These are phyloP conservation scores for Lasaia peninsularis DNA, from an alignment of 1,140 invertebrate species.

Conservation along the genomic window DNA sequence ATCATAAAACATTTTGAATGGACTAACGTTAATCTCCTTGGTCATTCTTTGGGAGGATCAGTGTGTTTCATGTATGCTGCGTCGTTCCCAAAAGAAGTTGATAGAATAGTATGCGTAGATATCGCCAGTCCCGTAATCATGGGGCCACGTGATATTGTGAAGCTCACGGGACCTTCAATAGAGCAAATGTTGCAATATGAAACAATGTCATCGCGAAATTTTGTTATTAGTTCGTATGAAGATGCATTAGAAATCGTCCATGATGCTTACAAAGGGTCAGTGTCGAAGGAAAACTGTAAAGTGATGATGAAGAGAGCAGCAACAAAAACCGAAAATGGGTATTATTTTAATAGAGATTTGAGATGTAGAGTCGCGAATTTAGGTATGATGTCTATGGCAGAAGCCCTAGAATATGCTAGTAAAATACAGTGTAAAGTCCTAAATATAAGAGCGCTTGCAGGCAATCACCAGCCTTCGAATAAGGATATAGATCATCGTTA, in stretches of 20 bases:
- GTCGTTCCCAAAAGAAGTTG: slow-evolving; percentile 6
- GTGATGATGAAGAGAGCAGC: slow-evolving; percentile 14
- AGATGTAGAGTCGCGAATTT: slow-evolving; percentile 2
- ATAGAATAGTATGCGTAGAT: slow-evolving; percentile 9
- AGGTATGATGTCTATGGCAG: slow-evolving; percentile 1
- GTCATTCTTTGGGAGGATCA: slow-evolving; percentile 8
- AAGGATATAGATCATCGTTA: neutral
- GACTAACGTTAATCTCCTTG: neutral
- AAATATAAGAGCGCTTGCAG: slow-evolving; percentile 2
- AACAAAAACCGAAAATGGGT: slow-evolving; percentile 4
- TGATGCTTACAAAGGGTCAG: slow-evolving; percentile 6
- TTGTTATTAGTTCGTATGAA: neutral
- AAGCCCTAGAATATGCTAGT: neutral
- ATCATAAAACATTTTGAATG: slow-evolving; percentile 11
- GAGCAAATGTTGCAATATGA: slow-evolving; percentile 10
- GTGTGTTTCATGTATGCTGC: slow-evolving; percentile 11
- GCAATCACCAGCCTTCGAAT: neutral
- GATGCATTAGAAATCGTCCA: slow-evolving; percentile 9
- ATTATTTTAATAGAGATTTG: slow-evolving; percentile 16
- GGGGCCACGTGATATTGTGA: neutral
- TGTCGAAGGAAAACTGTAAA: slow-evolving; percentile 13
- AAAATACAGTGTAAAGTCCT: slow-evolving; percentile 15
- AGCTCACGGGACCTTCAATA: neutral
- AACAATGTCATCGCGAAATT: neutral
- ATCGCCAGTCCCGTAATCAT: slow-evolving; percentile 11